phyloP scores from a whole-genome alignment of 2,888 invertebrate genomes.

The Machimus rusticus region DNA sequence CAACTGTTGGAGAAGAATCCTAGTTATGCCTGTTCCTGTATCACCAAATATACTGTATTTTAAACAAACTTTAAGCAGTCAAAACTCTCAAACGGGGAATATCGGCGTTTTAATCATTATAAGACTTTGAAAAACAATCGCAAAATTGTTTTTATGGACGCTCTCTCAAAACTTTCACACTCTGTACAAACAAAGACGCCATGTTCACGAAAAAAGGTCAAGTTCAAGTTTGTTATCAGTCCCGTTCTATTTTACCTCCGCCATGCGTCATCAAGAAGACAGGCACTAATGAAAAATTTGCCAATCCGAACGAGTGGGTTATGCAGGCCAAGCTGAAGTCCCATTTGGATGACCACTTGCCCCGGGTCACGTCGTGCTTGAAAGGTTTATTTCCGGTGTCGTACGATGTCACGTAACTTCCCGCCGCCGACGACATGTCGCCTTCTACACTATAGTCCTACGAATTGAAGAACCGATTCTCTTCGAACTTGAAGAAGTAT shows the following conservation, averaged over 20 bases:
- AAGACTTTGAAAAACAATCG: not conserved
- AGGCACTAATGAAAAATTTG: slow-evolving; percentile 81
- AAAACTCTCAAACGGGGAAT: no score
- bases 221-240: not conserved
- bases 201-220: not conserved
- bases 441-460: not conserved
- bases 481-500: not conserved
- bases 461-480: not conserved
- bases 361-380: slow-evolving; percentile 62
- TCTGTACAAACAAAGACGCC: not conserved
- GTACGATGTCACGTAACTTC: slow-evolving; percentile 54
- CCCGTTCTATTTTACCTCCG: slow-evolving; percentile 53
- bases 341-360: slow-evolving; percentile 76
- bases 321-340: slow-evolving; percentile 83
- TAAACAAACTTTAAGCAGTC: not conserved
- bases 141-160: not conserved
- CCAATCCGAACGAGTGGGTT: slow-evolving; percentile 84
- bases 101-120: no score
- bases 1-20: no score
- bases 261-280: slow-evolving; percentile 55
- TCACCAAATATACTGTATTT: no score
- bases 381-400: slow-evolving; percentile 59
- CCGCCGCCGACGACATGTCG: slow-evolving; percentile 47
- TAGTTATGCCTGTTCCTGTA: no score
- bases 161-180: not conserved